Evolutionary conservation across 2,113 vertebrate genomes (phyloP).

Genomic region (Toxotes jaculatrix): DNA sequence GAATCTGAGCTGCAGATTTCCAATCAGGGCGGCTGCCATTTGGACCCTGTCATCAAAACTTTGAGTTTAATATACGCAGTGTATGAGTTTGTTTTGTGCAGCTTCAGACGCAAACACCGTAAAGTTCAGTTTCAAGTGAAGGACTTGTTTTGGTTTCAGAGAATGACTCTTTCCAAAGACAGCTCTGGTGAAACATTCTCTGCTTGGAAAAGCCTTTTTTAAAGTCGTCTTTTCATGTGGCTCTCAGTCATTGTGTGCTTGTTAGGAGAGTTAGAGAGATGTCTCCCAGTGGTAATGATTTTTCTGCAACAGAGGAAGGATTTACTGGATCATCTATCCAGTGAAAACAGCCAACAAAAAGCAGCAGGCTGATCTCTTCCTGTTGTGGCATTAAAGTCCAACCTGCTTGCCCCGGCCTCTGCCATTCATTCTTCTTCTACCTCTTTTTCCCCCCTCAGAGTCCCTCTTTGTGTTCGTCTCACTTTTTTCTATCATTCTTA

Average conservation of each 20-base stretch:
- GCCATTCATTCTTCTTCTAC: not conserved
- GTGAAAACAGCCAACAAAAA: constrained; percentile 40
- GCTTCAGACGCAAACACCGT: not conserved
- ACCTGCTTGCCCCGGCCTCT: constrained; percentile 21
- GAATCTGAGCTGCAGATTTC: not conserved
- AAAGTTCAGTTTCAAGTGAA: not conserved
- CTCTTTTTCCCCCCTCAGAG: not conserved
- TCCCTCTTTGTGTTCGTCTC: not conserved
- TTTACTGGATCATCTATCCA: constrained; percentile 62
- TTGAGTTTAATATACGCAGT: not conserved
- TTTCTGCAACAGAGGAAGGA: constrained; percentile 56
- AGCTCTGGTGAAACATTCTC: not conserved
- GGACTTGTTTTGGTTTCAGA: constrained; percentile 13
- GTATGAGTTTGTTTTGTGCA: not conserved
- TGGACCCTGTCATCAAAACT: not conserved
- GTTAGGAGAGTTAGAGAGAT: constrained; percentile 31
- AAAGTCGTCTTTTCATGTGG: not conserved
- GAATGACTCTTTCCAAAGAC: not conserved
- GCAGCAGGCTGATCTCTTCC: constrained; percentile 57
- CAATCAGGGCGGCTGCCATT: not conserved
- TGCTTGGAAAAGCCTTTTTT: constrained; percentile 1
- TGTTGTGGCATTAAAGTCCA: constrained; percentile 34
- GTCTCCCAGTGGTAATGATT: constrained; percentile 54
- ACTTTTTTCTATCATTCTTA: constrained; percentile 3
- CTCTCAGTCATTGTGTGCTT: constrained; percentile 39